These are phyloP conservation scores for Pteropus rufus DNA, from an alignment of 2,797 vertebrate genomes.

Conservation along the genomic window DNA sequence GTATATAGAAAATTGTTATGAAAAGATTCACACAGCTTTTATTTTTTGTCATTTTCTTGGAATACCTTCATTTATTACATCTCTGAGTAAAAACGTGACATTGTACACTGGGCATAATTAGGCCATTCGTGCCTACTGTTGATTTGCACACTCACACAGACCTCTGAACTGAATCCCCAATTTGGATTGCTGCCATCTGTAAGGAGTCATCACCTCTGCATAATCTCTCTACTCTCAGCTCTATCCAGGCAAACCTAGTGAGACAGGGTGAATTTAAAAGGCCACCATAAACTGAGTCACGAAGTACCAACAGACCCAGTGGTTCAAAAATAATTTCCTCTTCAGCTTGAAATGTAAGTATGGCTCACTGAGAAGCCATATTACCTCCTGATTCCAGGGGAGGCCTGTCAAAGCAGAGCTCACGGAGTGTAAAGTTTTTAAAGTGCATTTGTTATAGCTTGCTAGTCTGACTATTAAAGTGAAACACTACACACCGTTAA, in stretches of 20 bases:
- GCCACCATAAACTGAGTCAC: conserved; percentile 61
- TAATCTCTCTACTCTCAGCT: conserved; percentile 18
- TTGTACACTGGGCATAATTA: not conserved
- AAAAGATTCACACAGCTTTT: not conserved
- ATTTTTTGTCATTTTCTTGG: not conserved
- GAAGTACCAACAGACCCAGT: conserved; percentile 66
- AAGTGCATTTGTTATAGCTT: conserved; percentile 78
- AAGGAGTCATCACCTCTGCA: conserved; percentile 31
- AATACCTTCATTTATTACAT: not conserved
- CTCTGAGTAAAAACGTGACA: not conserved
- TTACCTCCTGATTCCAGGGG: conserved; percentile 67
- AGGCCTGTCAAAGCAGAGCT: conserved; percentile 65
- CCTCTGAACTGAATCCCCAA: not conserved
- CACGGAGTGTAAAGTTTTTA: conserved; percentile 67
- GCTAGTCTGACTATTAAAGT: conserved; percentile 79
- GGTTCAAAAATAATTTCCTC: conserved; percentile 70
- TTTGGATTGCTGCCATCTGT: not conserved
- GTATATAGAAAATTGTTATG: not conserved
- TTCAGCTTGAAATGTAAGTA: conserved; percentile 61
- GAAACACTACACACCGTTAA: conserved; percentile 79
- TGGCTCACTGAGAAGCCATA: conserved; percentile 64
- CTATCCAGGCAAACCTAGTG: conserved; percentile 17
- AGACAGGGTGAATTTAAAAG: conserved; percentile 66
- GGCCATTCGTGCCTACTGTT: not conserved
- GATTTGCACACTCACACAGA: not conserved